These are phyloP conservation scores for Ophioderma brevispina DNA, from an alignment of 35 echinoderm and acorn worm genomes.

Conservation along the genomic window DNA sequence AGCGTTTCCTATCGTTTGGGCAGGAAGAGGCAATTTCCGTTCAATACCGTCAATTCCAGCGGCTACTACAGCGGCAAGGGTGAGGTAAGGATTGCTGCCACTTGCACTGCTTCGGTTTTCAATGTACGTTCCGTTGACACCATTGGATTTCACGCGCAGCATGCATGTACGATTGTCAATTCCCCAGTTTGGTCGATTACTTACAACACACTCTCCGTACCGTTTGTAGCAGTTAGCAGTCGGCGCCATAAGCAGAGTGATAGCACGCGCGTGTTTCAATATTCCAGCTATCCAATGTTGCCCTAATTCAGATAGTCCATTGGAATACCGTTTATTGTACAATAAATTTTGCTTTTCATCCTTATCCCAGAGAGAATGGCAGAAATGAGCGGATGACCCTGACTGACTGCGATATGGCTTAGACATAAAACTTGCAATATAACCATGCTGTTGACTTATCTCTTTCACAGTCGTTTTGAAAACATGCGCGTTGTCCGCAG, in stretches of 20 bases:
- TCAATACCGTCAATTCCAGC: constrained; percentile 83
- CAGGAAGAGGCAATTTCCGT: constrained; percentile 30
- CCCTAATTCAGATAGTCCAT: constrained; percentile 57
- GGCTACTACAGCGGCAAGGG: constrained; percentile 72
- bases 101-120: constrained; percentile 80
- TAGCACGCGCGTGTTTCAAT: constrained; percentile 53
- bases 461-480: constrained; percentile 79
- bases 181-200: constrained; percentile 64
- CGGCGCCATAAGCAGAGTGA: constrained; percentile 57
- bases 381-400: constrained; percentile 67
- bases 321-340: background rate
- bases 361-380: constrained; percentile 72
- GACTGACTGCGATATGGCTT: constrained; percentile 42
- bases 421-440: constrained; percentile 75
- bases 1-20: constrained; percentile 40
- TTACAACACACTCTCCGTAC: constrained; percentile 12
- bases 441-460: constrained; percentile 54
- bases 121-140: constrained; percentile 62
- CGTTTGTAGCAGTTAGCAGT: constrained; percentile 66
- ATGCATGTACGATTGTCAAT: constrained; percentile 77
- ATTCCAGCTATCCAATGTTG: constrained; percentile 82
- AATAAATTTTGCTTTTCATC: constrained; percentile 28
- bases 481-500: constrained; percentile 62
- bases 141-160: constrained; percentile 47
- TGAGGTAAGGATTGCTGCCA: constrained; percentile 79